Evolutionary conservation across 2,113 vertebrate species (phyloP), one percentile per base, ranked within the genome.

Genomic region (Ictidomys tridecemlineatus): DNA sequence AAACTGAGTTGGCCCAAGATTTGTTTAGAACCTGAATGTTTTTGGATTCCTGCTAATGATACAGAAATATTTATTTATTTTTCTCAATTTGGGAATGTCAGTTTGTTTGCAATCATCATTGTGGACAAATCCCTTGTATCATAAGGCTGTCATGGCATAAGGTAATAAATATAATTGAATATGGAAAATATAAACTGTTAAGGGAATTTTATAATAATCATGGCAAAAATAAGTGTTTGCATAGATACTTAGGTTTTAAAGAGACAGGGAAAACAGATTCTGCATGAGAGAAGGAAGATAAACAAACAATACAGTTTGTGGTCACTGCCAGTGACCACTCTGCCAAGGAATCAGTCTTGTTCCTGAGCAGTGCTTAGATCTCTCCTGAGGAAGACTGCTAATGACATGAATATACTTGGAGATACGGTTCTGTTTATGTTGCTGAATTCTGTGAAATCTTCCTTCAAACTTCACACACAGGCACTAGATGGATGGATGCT

Each of bases 151-250:
- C 42, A 82, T 72, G 56, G 37, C 93, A 96, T 95, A 94, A 97
- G 79, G 69, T 96, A 89, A 96, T 84, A 89, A 93, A 89, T 94
- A 79, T 77, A 94, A 94, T 20, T 95, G 85, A 96, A 91, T 94
- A 85, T 84, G 93, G 80, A 89, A 96, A 96, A 86, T 94, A 48
- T 34, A 94, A 96, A 89, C 63, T 86, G 82, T 53, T 63, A 85
- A 89, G 61, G 32, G 22, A 42, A 58, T 96, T 92, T 61, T 91
- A 6, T 77, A 73, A 80, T 82, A 70, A 90, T 26, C 24, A 53
- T 20, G 42, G 51, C 48, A 69, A 22, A 39, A 73, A 39, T 69
- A 63, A 77, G 12, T 74, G 17, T 45, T 67, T 24, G 24, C 92
- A 42, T 51, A 22, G 17, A 48, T 37, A 69, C 6, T 89, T 16